These are phyloP conservation scores for Temnothorax curvispinosus DNA, from an alignment of 1,140 invertebrate species.

Conservation along the genomic window DNA sequence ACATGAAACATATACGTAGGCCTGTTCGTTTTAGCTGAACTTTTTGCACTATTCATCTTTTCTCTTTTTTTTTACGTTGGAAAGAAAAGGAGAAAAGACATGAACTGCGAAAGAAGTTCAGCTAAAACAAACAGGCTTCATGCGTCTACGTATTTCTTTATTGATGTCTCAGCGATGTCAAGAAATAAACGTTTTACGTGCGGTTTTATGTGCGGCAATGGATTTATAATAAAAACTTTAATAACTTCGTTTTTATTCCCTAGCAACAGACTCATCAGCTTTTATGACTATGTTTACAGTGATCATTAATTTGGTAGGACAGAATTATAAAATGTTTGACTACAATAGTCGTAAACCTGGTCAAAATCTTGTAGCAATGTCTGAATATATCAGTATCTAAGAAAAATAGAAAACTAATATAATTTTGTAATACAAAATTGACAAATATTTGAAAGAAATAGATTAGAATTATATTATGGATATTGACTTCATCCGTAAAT, in stretches of 20 bases:
- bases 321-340: neutral
- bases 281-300: constrained; percentile 21
- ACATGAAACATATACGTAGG: neutral
- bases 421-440: neutral
- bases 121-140: too few relatives aligned
- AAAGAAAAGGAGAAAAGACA: too few relatives aligned
- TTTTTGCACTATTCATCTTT: too few relatives aligned
- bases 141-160: neutral
- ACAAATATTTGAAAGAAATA: neutral
- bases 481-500: neutral
- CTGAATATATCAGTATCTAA: neutral
- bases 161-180: neutral
- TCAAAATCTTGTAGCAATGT: neutral
- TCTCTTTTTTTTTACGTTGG: too few relatives aligned
- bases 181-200: neutral
- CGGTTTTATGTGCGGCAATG: neutral
- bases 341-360: neutral
- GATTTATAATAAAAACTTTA: constrained; percentile 18
- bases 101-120: too few relatives aligned
- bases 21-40: too few relatives aligned
- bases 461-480: neutral
- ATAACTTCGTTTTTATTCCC: constrained; percentile 6
- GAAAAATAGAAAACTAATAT: neutral
- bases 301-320: constrained; percentile 14
- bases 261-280: neutral